Evolutionary conservation across 2,113 vertebrate species (phyloP), one percentile per base, ranked within the genome.

Genomic region (Triplophysa tibetana): DNA sequence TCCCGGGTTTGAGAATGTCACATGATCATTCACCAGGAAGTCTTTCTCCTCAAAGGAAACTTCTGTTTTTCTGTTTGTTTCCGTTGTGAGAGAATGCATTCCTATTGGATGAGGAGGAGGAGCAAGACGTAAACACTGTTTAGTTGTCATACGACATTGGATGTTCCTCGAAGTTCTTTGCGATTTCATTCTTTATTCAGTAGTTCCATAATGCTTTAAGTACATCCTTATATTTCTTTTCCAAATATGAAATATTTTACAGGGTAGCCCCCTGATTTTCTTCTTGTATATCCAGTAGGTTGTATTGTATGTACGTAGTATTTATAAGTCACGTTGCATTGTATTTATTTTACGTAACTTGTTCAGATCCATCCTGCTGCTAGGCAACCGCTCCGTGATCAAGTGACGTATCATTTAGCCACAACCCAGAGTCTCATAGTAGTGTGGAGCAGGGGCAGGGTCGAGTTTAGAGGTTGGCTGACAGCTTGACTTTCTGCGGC

Each of bases 201-300:
- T 76, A 82, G 83, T 76, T 81, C 72, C 38, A 69, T 78, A 68
- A 63, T 60, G 62, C 82, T 64, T 75, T 70, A 70, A 65, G 58
- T 60, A 79, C 48, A 52, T 74, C 68, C 81, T 61, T 56, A 50
- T 58, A 81, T 70, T 60, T 63, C 54, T 75, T 75, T 65, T 65
- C 65, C 83, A 79, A 76, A 84, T 52, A 56, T 79, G 80, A 79
- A 70, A 76, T 84, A 82, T 84, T 75, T 79, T 82, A 82, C 80
- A 84, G n/a, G 61, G 80, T 84, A 78, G 72, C 76, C 65, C 73
- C 65, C 66, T 56, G 69, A 50, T 65, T 67, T 61, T 75, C 65
- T 58, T 78, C 41, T 79, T 16, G 41, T 84, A 56, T 68, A 75
- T 84, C 75, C 76, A 19, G 68, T 26, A 29, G 41, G 50, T 77